Evolutionary conservation across 2,888 invertebrate genomes (phyloP), one percentile per base, ranked within the genome.

Genomic region (Sisyra terminalis): DNA sequence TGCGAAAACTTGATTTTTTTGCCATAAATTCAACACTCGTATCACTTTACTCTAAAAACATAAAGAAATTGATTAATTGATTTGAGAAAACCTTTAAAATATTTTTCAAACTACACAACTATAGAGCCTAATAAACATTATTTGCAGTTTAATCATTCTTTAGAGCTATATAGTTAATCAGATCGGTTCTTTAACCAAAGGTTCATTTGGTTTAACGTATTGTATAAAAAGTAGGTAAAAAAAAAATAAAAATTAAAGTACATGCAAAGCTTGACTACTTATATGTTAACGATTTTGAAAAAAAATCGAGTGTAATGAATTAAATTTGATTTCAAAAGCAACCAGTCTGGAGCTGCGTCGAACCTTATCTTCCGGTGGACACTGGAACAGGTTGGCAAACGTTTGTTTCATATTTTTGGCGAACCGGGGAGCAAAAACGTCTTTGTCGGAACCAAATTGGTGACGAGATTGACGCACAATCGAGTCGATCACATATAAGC

Each of bases 401-500:
- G 97, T 98, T 50, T 78, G 78, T 53, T 86, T 83, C 69, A 98
- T 84, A 60, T 97, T 97, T 56, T 94, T 90, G 2, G 93, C 85
- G 61, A 98, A 98, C 53, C 98, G 71, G 11, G 94, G 90, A 1
- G 93, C 97, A 63, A 96, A 98, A 6, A 97, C 93, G 71, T 98
- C 98, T 60, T 96, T 94, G 46, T 96, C 94, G 38, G 85, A 72
- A 1, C 96, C 93, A 65, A 94, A 97, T 60, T 98, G 97, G 65
- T 97, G 96, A 47, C 96, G 70, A 1, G 96, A 96, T 59, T 97
- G 97, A 16, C 98, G 74, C 45, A 98, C 93, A 55, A 98, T 96
- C 1, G 96, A 96, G 67, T 98, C 98, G 57, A 98, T 94, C 48
- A 99, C 96, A 67, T 99, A 98, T 47, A 99, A 69, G 44, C 97